A percentile compares a stretch with the other conserved stretches of the same genome.
phyloP scores from a whole-genome alignment of 2,113 vertebrate species.

The Ceratotherium simum region DNA sequence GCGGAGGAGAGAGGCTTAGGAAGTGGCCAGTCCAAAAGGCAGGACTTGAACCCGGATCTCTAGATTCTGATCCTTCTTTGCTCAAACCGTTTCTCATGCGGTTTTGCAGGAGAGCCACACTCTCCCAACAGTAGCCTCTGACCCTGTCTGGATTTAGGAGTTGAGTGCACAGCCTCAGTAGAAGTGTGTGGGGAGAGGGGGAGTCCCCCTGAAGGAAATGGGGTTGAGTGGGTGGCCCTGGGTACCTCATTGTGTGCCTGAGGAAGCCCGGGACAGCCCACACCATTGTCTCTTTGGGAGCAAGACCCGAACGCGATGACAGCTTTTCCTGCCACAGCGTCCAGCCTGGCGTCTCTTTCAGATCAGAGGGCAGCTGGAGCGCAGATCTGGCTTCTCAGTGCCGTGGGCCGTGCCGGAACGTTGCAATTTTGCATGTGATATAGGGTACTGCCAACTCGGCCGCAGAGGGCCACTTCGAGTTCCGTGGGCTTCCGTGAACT shows the following conservation, averaged over 20 bases:
- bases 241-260: constrained; percentile 30
- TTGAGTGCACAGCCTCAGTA: not conserved
- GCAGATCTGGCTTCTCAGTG: constrained; percentile 60
- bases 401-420: not conserved
- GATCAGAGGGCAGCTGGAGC: constrained; percentile 72
- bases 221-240: not conserved
- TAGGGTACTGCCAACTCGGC: constrained; percentile 26
- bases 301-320: not conserved
- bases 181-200: not conserved
- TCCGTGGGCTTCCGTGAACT: not conserved
- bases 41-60: not conserved
- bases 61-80: not conserved
- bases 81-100: not conserved
- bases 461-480: not conserved
- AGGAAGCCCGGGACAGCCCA: not conserved
- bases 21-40: not conserved
- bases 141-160: not conserved
- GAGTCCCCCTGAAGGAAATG: not conserved
- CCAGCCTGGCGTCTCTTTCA: constrained; percentile 65
- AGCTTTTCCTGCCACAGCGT: constrained; percentile 34
- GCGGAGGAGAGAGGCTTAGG: not conserved
- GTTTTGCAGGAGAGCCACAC: not conserved
- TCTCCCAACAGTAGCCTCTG: not conserved
- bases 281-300: not conserved
- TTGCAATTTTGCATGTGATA: constrained; percentile 58